Percentiles rank a stretch among this genome's conserved stretches.
phyloP scores from a whole-genome alignment of 2,113 vertebrate species.

The Oplegnathus fasciatus region DNA sequence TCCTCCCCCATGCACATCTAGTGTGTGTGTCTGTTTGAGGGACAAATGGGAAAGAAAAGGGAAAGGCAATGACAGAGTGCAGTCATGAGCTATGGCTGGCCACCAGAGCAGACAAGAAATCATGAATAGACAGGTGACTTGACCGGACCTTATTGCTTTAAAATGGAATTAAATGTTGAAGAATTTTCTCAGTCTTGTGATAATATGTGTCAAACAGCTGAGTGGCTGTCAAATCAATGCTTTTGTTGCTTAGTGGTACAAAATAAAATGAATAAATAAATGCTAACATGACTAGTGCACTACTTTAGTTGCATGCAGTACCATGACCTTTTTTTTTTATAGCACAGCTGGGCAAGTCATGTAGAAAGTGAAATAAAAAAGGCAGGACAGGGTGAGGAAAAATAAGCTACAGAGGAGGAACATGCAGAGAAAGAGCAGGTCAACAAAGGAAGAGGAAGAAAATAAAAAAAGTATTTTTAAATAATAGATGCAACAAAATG shows the following conservation, averaged over 20 bases:
- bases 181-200: not conserved
- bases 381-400: not conserved
- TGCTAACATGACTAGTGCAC: not conserved
- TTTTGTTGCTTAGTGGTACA: not conserved
- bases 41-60: conserved; percentile 36
- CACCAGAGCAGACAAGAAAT: conserved; percentile 21
- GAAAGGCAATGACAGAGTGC: conserved; percentile 33
- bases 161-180: conserved; percentile 28
- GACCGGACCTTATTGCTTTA: conserved; percentile 19
- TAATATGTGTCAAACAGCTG: not conserved
- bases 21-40: conserved; percentile 38
- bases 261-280: not conserved
- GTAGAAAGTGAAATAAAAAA: not conserved
- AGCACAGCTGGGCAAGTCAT: not conserved
- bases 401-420: not conserved
- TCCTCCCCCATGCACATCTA: conserved; percentile 55
- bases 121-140: conserved; percentile 25
- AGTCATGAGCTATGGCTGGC: conserved; percentile 27
- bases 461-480: not conserved
- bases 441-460: not conserved
- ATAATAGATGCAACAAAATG: not conserved
- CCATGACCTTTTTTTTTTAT: not conserved
- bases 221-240: not conserved
- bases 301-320: no score
- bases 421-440: not conserved